These are phyloP conservation scores for Protonemura montana DNA, from an alignment of 2,888 invertebrate species.

Conservation along the genomic window DNA sequence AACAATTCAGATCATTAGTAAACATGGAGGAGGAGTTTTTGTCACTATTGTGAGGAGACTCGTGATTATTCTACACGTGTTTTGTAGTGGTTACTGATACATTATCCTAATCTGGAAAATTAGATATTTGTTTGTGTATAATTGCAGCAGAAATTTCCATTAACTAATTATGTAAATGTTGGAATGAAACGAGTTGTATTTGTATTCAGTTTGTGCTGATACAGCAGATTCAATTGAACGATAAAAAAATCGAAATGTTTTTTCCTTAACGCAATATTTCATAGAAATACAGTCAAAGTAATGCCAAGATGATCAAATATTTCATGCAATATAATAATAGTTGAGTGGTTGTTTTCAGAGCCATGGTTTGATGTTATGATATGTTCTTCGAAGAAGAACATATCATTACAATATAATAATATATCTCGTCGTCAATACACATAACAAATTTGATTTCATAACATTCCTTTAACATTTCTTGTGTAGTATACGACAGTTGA, in stretches of 20 bases:
- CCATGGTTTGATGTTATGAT: no score
- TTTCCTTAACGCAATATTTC: background rate
- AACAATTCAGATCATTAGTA: conserved; percentile 21
- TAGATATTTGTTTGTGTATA: background rate
- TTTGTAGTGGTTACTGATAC: background rate
- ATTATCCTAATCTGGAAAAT: background rate
- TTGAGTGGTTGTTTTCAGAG: no score
- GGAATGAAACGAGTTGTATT: background rate
- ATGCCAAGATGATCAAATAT: background rate
- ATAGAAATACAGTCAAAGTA: background rate
- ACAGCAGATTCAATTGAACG: background rate
- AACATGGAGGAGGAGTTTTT: background rate
- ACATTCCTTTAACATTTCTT: no score
- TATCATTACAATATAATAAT: no score
- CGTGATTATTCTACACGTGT: background rate
- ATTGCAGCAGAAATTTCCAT: background rate
- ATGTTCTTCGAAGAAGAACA: no score
- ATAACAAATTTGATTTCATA: background rate
- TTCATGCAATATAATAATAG: background rate
- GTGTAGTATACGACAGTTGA: background rate
- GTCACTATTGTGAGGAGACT: conserved; percentile 1
- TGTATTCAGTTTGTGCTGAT: background rate
- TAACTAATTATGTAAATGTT: background rate
- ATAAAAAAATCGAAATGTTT: background rate
- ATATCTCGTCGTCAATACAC: background rate